Evolutionary conservation across 2,797 vertebrate genomes (phyloP).

Genomic region (Chelonia mydas): DNA sequence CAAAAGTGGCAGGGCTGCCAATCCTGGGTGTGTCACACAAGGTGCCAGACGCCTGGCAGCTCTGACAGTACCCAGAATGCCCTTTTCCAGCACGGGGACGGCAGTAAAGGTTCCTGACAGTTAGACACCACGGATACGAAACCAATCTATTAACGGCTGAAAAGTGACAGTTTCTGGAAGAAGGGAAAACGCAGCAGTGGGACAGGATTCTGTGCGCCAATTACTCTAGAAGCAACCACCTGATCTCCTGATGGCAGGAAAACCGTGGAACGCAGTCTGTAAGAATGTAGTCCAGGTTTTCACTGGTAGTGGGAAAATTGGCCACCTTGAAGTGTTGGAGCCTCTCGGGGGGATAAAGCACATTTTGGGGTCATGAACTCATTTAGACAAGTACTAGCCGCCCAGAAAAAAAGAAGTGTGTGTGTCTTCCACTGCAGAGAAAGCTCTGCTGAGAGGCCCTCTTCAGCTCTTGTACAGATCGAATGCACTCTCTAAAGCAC

Average conservation of each 20-base stretch:
- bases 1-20: neutral
- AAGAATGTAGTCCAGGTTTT: neutral
- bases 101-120: neutral
- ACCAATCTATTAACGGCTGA: neutral
- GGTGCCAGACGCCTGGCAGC: neutral
- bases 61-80: neutral
- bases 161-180: neutral
- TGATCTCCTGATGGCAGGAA: neutral
- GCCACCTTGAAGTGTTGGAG: neutral
- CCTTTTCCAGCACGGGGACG: rapidly evolving
- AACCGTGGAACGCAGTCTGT: neutral
- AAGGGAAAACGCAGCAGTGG: neutral
- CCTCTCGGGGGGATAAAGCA: neutral
- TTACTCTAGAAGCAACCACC: conserved; percentile 1
- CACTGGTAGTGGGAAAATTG: conserved; percentile 11
- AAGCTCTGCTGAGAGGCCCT: conserved; percentile 5
- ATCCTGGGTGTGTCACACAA: rapidly evolving
- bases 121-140: neutral
- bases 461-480: neutral
- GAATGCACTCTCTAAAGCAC: neutral
- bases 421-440: neutral
- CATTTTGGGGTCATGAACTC: conserved; percentile 13
- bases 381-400: neutral
- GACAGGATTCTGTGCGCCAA: neutral
- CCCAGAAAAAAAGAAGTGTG: neutral